Conservation (phyloP, 2,113 vertebrate species). For the Eretmochelys imbricata region DNA sequence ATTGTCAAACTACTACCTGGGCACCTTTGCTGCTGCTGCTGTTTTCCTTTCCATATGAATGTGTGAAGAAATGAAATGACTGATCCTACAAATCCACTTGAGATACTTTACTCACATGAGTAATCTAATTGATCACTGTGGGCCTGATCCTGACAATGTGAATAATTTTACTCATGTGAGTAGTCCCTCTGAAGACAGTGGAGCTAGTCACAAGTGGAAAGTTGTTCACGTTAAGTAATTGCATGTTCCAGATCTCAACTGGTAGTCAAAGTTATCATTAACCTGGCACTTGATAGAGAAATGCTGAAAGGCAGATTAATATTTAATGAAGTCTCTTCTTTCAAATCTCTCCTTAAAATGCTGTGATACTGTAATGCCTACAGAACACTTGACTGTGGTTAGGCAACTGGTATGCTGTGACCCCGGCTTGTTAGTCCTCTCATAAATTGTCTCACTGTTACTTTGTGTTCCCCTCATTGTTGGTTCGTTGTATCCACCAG, state of each 20-base stretch:
- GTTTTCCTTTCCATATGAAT: not conserved
- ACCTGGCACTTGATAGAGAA: accelerated
- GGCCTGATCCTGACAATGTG: not conserved
- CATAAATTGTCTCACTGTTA: constrained; percentile 1
- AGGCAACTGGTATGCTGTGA: not conserved
- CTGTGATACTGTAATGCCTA: not conserved
- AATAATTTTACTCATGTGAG: not conserved
- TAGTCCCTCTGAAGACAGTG: not conserved
- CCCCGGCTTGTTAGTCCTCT: not conserved
- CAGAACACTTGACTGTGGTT: accelerated
- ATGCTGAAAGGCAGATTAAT: not conserved
- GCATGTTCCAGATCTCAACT: not conserved
- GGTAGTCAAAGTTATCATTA: not conserved
- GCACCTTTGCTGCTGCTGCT: not conserved
- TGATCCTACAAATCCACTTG: not conserved
- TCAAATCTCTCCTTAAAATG: not conserved
- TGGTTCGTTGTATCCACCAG: not conserved
- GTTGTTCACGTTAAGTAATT: not conserved
- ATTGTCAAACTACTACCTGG: not conserved
- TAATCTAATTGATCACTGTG: accelerated
- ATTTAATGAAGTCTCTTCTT: not conserved
- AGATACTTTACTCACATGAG: not conserved
- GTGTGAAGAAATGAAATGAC: not conserved
- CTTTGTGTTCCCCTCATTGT: not conserved
- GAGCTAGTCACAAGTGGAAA: not conserved